Evolutionary conservation across 1,140 invertebrate species (phyloP).

Genomic region (Drosophila sturtevanti): DNA sequence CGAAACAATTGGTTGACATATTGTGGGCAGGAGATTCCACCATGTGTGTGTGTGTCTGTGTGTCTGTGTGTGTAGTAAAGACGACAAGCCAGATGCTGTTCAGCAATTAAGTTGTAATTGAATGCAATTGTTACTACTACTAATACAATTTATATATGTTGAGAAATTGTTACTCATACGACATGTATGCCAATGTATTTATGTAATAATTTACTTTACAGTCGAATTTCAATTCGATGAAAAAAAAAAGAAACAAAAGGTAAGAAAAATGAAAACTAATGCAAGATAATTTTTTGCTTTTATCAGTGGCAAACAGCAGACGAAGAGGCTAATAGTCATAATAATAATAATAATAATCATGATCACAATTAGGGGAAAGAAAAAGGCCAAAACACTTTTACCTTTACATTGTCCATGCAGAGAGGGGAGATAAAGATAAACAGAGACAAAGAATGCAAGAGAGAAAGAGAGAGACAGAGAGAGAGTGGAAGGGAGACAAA

Average conservation of each 20-base stretch:
- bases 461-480: background rate
- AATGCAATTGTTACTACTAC: conserved; percentile 40
- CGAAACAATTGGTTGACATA: conserved; percentile 36
- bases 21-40: background rate
- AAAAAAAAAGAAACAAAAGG: background rate
- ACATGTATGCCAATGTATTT: too few species aligned
- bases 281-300: background rate
- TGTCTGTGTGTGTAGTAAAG: background rate
- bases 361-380: background rate
- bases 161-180: too few species aligned
- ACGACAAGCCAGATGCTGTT: background rate
- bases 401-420: conserved; percentile 18
- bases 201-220: conserved; percentile 60
- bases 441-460: background rate
- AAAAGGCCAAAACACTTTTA: conserved; percentile 11
- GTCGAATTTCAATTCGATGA: conserved; percentile 14
- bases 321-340: background rate
- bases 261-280: background rate
- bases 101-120: conserved; percentile 73
- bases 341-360: conserved; percentile 44
- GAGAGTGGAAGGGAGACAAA: background rate
- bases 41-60: background rate
- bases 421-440: too few species aligned
- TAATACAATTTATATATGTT: too few species aligned
- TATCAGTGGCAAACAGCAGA: background rate